A percentile compares a stretch with the other conserved stretches of the same genome.
These are phyloP conservation scores for Dendroctonus valens DNA, from an alignment of 1,140 invertebrate genomes.

Conservation along the genomic window DNA sequence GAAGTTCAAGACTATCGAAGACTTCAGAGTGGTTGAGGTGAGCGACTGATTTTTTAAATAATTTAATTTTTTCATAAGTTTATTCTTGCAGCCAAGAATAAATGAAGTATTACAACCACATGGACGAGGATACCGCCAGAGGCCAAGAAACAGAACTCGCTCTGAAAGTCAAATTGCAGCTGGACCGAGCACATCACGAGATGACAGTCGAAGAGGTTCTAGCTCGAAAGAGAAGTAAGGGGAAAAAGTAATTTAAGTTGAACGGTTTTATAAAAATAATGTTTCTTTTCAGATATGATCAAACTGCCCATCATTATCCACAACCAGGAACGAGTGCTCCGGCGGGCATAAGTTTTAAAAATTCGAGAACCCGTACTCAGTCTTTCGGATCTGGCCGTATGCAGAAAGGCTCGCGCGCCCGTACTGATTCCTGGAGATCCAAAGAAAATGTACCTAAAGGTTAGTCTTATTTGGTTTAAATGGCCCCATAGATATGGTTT, in stretches of 20 bases:
- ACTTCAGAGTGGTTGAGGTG: slow-evolving; percentile 80
- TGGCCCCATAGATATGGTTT: not conserved
- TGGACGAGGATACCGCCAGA: slow-evolving; percentile 32
- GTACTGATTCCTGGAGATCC: slow-evolving; percentile 46
- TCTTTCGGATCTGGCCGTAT: slow-evolving; percentile 52
- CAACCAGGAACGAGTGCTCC: slow-evolving; percentile 48
- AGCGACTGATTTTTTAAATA: slow-evolving; percentile 32
- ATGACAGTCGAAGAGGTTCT: slow-evolving; percentile 34
- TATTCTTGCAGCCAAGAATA: slow-evolving; percentile 35
- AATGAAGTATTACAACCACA: slow-evolving; percentile 36
- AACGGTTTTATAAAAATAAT: slow-evolving; percentile 5
- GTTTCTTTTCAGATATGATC: slow-evolving; percentile 37
- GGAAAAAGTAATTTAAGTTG: slow-evolving; percentile 6
- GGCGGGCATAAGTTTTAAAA: slow-evolving; percentile 44
- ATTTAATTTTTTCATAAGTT: slow-evolving; percentile 25
- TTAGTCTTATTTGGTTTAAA: slow-evolving; percentile 4
- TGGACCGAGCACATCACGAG: slow-evolving; percentile 31
- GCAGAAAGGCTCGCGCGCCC: slow-evolving; percentile 34
- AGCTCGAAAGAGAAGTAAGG: slow-evolving; percentile 34
- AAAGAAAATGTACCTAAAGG: slow-evolving; percentile 36
- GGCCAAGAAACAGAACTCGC: slow-evolving; percentile 38
- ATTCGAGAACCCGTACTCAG: slow-evolving; percentile 42
- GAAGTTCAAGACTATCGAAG: slow-evolving; percentile 92
- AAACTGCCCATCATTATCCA: slow-evolving; percentile 29
- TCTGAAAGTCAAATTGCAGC: slow-evolving; percentile 39